Evolutionary conservation across 2,113 vertebrate species (phyloP), one percentile per base, ranked within the genome.

Genomic region (Melanerpes aurifrons): DNA sequence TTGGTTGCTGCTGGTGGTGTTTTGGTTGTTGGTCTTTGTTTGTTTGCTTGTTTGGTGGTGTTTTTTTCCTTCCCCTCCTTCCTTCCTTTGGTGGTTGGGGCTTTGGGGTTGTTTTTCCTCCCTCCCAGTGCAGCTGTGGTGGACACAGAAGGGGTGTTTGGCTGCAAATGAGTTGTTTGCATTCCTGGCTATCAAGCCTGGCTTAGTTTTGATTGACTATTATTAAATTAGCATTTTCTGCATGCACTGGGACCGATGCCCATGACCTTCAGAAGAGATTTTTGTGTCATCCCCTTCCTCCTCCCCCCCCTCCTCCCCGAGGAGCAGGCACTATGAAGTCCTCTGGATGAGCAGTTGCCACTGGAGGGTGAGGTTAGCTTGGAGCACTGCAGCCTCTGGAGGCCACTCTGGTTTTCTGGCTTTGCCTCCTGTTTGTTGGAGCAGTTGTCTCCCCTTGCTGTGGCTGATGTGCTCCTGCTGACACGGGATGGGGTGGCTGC

Each of bases 141-240:
- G 28, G 48, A 75, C 25, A 63, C 53, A 62, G 22, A 78, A 87
- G 57, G 6, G 17, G 20, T 4, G 0, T 76, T 91, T 50, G 50
- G 50, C 48, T 28, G 63, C 35, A 75, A 89, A 82, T 26, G 7
- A 40, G 6, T 66, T 57, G 57, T 57, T 77, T 53, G 66, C 7
- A 0, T 95, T 89, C 61, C 75, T 73, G 15, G 68, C 70, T 85
- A 11, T 85, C 45, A 48, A 35, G 8, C 40, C 78, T 70, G 59
- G 67, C 8, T 80, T 69, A 70, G 35, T 87, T 82, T 90, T 73
- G 82, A 76, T 67, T 25, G 57, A 73, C 68, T 82, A 0, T 85
- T 95, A 80, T 76, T 92, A 80, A 85, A 85, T 87, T 50, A 91
- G 50, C n/a, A 15, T 77, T 90, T 90, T 66, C 58, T 45, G 59